Evolutionary conservation across 2,888 invertebrate species (phyloP).

Genomic region (Lithophane semibrunnea): DNA sequence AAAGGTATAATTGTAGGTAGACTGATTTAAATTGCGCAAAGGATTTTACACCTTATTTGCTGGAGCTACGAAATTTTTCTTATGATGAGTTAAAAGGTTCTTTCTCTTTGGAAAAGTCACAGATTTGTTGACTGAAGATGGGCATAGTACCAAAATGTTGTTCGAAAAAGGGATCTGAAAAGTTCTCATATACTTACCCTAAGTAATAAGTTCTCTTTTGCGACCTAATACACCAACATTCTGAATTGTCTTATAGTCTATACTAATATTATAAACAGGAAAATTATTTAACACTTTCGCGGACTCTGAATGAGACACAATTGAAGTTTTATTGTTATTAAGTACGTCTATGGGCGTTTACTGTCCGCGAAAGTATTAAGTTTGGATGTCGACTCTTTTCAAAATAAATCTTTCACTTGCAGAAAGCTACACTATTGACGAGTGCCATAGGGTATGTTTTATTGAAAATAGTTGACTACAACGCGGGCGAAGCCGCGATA

Average conservation of each 20-base stretch:
- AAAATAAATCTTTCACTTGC: no score
- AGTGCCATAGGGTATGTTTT: no score
- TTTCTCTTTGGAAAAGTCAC: not conserved
- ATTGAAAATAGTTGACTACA: no score
- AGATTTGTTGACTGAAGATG: not conserved
- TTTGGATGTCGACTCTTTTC: no score
- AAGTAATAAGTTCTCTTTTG: not conserved
- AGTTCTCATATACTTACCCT: not conserved
- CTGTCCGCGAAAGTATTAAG: no score
- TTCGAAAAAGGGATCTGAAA: not conserved
- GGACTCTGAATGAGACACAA: no score
- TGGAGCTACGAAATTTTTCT: not conserved
- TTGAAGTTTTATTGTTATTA: no score
- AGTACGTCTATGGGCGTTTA: no score
- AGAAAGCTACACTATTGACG: no score
- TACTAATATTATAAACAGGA: no score
- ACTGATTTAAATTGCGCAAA: slow-evolving; percentile 14
- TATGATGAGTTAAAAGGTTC: not conserved
- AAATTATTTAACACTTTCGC: no score
- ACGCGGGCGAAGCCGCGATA: no score
- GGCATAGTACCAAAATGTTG: not conserved
- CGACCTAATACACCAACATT: not conserved
- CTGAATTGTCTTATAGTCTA: not conserved
- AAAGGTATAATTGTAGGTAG: slow-evolving; percentile 26
- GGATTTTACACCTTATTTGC: slow-evolving; percentile 31